Base-by-base conservation (phyloP, 1,140 invertebrate species). In the Zaprionus vittiger region DNA sequence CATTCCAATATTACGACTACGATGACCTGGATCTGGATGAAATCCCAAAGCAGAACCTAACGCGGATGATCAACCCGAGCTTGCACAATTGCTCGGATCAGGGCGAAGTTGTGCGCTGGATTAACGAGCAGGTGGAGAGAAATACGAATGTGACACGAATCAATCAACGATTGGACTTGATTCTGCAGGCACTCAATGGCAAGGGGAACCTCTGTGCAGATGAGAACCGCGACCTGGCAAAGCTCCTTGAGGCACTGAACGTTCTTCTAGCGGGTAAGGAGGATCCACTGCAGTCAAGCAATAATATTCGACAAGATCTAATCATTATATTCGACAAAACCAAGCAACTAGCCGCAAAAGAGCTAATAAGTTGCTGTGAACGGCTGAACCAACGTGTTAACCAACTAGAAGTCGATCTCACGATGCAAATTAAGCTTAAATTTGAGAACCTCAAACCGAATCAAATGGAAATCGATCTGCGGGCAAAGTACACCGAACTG, bases 261-360 rank as follows among this genome's bases (percentile, higher is more conserved):
- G 24, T 20, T 52, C 47, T 52, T 24, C 9, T 20, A 12, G 47
- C n/a, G 9, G 20, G 9, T 24, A 52, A 52, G 4, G 9, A 52
- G 22, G 1, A 24, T 22, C 4, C 4, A 5, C 11, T 52, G 5
- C 20, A 22, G 9, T 24, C 11, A 22, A 24, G 2, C 11, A 20
- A 52, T 52, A 52, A 86, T 14, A 12, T 86, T 1, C 69, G 69
- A 14, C 47, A 61, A 14, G 79, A 86, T 60, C 22, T 85, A 17
- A 66, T 64, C 22, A 49, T 11, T 1, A 77, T 85, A 26, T 14
- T 86, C 3, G 14, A 38, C 0, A 44, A 28, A 20, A 37, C 77
- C 9, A 86, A 38, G 15, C 9, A 64, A 6, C 1, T 70, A 3
- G 15, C 54, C 0, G 2, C 3, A 15, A 73, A 55, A 5, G 37